phyloP scores from a whole-genome alignment of 2,113 vertebrate genomes.

The Carassius gibelio region DNA sequence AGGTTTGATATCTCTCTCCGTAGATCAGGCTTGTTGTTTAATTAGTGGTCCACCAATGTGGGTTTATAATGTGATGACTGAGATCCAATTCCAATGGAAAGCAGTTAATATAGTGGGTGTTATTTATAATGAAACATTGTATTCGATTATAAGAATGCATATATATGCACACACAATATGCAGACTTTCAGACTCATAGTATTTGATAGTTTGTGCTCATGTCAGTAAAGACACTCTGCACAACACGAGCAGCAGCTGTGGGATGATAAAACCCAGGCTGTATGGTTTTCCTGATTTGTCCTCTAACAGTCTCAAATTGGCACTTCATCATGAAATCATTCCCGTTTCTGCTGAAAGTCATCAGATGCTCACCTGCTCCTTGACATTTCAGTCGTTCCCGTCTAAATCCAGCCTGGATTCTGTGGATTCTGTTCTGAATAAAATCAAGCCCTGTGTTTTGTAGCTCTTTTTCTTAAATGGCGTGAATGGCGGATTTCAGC shows the following conservation, averaged over 20 bases:
- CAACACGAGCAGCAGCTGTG: not conserved
- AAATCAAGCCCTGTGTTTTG: not conserved
- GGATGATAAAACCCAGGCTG: no score
- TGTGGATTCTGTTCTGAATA: not conserved
- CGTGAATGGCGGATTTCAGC: not conserved
- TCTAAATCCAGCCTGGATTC: conserved; percentile 2
- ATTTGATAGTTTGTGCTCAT: not conserved
- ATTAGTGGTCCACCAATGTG: not conserved
- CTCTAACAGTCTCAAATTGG: not conserved
- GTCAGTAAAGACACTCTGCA: not conserved
- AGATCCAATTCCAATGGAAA: not conserved
- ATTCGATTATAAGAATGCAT: not conserved
- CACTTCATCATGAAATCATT: not conserved
- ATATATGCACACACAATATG: not conserved
- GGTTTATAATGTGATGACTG: not conserved
- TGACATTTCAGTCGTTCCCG: not conserved
- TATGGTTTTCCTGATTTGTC: not conserved
- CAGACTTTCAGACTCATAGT: no score
- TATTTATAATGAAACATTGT: not conserved
- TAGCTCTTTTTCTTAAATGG: not conserved
- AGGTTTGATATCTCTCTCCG: not conserved
- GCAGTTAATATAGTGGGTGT: not conserved
- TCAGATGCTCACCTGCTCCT: not conserved
- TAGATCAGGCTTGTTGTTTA: not conserved
- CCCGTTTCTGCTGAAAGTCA: not conserved